Evolutionary conservation across 2,888 invertebrate species (phyloP), one percentile per base, ranked within the genome.

Genomic region (Dynastes tityus): DNA sequence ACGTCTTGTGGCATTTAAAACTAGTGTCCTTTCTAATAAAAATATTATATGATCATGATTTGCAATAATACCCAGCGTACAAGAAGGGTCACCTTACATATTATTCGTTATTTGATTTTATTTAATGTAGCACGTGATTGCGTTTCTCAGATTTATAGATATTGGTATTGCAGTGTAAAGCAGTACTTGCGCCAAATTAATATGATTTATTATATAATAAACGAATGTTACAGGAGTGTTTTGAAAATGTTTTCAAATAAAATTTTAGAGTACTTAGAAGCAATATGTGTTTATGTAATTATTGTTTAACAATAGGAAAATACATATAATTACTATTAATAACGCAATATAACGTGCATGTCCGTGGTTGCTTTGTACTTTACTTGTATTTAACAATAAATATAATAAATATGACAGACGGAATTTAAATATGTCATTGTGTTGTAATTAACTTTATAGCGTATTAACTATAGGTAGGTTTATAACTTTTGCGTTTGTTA

Each of bases 371-470:
- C 58, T 74, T 74, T 61, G 29, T 40, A 58, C 45, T 53, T 45
- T 61, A 16, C 40, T 40, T 11, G 49, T 45, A 74, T 61, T 74
- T 74, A 49, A 40, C 73, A 45, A 63, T 74, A 61, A 74, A 74
- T 74, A 74, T 29, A 58, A 8, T 22, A 58, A 58, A n/a, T 51
- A n/a, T 51, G 73, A 63, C 40, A 29, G 27, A 74, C 61, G 61
- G 73, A 45, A 74, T 22, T 74, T 45, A 63, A 74, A 61, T 40
- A 45, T 73, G 73, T 74, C 40, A 37, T 61, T 74, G 22, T 27
- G 61, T 40, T 27, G 73, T 61, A 74, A 74, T 74, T 74, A 61
- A 27, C 45, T 74, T 61, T 61, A 61, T 40, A 51, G 68, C 51
- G 27, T 27, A 29, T 13, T 68, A 68, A 58, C 16, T 22, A 16